These are phyloP conservation scores for Emmelina monodactyla DNA, from an alignment of 2,888 invertebrate species.

Conservation along the genomic window DNA sequence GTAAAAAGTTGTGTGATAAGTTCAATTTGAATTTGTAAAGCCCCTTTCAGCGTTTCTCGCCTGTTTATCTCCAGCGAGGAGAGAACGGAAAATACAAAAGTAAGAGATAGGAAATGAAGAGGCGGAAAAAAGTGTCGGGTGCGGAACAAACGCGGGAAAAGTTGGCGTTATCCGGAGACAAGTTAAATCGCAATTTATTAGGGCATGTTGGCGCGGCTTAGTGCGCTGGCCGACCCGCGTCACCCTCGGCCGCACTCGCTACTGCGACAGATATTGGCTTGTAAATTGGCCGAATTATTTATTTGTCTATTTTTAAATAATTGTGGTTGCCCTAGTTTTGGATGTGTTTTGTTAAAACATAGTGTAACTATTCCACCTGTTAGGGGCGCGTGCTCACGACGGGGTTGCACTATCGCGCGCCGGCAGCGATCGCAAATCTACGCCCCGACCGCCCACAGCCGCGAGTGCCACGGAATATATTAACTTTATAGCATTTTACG, in stretches of 20 bases:
- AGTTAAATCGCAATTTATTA: conserved; percentile 67
- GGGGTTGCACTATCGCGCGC: conserved; percentile 44
- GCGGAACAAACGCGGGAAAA: conserved; percentile 63
- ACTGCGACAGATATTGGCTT: background rate
- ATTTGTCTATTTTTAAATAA: too few species aligned
- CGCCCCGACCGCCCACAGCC: too few species aligned
- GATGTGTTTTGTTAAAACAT: too few species aligned
- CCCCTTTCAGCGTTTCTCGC: conserved; percentile 66
- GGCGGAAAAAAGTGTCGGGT: conserved; percentile 66
- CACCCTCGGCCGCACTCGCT: conserved; percentile 18
- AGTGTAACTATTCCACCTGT: too few species aligned
- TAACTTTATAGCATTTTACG: too few species aligned
- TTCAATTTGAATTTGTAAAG: conserved; percentile 68
- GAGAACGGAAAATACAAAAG: conserved; percentile 64
- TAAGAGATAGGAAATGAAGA: conserved; percentile 68
- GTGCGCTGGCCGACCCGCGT: conserved; percentile 23
- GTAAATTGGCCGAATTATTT: background rate
- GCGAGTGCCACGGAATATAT: too few species aligned
- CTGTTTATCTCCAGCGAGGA: conserved; percentile 62
- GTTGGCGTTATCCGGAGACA: conserved; percentile 65
- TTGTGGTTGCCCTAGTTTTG: too few species aligned
- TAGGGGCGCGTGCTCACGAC: conserved; percentile 47
- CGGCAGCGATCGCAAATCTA: conserved; percentile 25
- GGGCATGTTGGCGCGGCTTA: conserved; percentile 58
- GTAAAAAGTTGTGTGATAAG: conserved; percentile 68